Evolutionary conservation across 2,113 vertebrate genomes (phyloP), one percentile per base, ranked within the genome.

Genomic region (Diglossa brunneiventris): DNA sequence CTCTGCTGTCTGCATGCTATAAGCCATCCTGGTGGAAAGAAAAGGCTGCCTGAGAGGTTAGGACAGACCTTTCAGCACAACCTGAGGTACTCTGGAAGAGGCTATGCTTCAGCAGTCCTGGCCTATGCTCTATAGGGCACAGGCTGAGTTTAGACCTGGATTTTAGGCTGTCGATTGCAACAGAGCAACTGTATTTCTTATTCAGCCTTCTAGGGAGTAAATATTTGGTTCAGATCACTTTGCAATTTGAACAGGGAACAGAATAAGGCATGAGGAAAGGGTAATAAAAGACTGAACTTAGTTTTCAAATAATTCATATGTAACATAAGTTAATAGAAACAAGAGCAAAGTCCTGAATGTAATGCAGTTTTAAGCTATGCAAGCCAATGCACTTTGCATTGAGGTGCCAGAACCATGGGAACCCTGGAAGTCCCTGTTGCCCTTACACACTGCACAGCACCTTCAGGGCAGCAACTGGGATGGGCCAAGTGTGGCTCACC

Each of bases 391-490:
- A 59, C 10, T 52, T 58, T 76, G 24, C 41, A 55, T 4, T 35
- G 21, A 62, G 13, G 11, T 30, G 23, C 63, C 59, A 37, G 55
- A 62, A 56, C 14, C 1, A 0, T 6, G 17, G 23, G 42, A 26
- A 30, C 28, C n/a, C 31, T 2, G 0, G 30, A 33, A 49, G 7
- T 69, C 35, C 39, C 23, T 8, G 0, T 24, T 16, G 26, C 35
- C 42, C 2, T 35, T 0, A 0, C 24, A 16, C 11, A 23, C 39
- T 3, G 2, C 15, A 5, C 14, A 8, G 70, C 2, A 21, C 31
- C 37, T 76, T 70, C 46, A 6, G 44, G 68, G 27, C 53, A 56
- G 30, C 1, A 10, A 1, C 19, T 35, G 15, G 39, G 4, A 8
- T 11, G 13, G 30, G 20, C 44, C 6, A 4, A 9, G 55, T n/a